Base-by-base conservation (phyloP, 2,888 invertebrate species). In the Siphlonurus alternatus region DNA sequence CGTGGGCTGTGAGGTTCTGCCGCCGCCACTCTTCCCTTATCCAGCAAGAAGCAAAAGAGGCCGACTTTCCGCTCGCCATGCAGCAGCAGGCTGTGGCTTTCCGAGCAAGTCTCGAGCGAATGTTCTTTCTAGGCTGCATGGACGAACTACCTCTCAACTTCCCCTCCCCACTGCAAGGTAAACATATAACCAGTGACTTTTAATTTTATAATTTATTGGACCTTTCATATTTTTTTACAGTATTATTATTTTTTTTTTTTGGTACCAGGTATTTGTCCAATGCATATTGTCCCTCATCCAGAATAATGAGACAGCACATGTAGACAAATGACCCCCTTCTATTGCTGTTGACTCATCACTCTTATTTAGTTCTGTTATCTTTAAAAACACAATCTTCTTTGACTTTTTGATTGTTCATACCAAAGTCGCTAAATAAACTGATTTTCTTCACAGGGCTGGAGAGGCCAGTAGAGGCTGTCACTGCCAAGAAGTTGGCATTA, bases 71-170 rank as follows among this genome's bases (percentile, higher is more conserved):
- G 7, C 19, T 7, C 7, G 5, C 5, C 5, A 56, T 56, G 56
- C n/a, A n/a, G 7, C 7, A 56, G 20, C 15, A n/a, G 7, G 56
- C 22, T 56, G 22, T 7, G 19, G 5, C 7, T 7, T 56, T 56
- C n/a, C 7, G 56, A 56, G 20, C 5, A 22, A 20, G 19, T 22
- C n/a, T 56, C 15, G 56, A 56, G 56, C n/a, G 20, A 5, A 56
- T 56, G 56, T 56, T 56, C 56, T 56, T 56, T 22, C n/a, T 56
- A 7, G 56, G 56, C n/a, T 56, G 56, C 20, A 56, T 56, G 56
- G 56, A 56, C 56, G 56, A 56, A 20, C n/a, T 56, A 20, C 56
- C 56, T 22, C 7, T 56, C 5, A 5, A 22, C 20, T 56, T 56
- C n/a, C 22, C 56, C n/a, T 56, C 5, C 56, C 56, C 56, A n/a